Conservation (phyloP, 2,888 invertebrate genomes). For the Drosophila macrothrix region DNA sequence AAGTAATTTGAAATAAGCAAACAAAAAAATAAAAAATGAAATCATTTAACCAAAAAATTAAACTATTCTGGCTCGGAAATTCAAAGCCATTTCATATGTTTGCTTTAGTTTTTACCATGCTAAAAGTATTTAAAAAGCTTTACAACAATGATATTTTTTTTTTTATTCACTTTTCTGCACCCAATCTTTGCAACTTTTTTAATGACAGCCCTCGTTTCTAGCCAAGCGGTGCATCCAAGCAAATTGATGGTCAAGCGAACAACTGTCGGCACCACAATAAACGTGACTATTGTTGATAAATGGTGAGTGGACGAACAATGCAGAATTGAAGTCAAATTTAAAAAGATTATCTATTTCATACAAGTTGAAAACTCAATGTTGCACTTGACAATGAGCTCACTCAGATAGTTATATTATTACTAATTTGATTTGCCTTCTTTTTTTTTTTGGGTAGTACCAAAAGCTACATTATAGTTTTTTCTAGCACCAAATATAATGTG, state of each 20-base stretch:
- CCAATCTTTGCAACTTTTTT: not conserved
- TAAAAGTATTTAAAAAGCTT: not conserved
- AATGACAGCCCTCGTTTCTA: not conserved
- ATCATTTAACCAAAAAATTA: not conserved
- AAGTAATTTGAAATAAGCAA: too few species aligned
- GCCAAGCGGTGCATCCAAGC: not conserved
- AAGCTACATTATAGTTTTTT: too few species aligned
- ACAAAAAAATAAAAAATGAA: not conserved
- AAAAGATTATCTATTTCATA: not conserved
- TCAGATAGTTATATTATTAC: not conserved
- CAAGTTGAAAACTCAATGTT: not conserved
- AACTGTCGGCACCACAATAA: not conserved
- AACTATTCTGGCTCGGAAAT: not conserved
- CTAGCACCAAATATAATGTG: not conserved
- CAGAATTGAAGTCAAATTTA: not conserved
- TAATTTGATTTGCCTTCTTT: too few species aligned
- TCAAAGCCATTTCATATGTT: not conserved
- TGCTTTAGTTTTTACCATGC: not conserved
- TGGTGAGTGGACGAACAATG: not conserved
- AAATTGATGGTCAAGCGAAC: slow-evolving; percentile 3
- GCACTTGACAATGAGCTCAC: not conserved
- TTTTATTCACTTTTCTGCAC: not conserved
- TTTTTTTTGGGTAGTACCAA: not conserved
- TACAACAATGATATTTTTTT: too few species aligned
- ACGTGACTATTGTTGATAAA: slow-evolving; percentile 7